Conservation (phyloP, 2,888 invertebrate species). For the Leucophora obtusa region DNA sequence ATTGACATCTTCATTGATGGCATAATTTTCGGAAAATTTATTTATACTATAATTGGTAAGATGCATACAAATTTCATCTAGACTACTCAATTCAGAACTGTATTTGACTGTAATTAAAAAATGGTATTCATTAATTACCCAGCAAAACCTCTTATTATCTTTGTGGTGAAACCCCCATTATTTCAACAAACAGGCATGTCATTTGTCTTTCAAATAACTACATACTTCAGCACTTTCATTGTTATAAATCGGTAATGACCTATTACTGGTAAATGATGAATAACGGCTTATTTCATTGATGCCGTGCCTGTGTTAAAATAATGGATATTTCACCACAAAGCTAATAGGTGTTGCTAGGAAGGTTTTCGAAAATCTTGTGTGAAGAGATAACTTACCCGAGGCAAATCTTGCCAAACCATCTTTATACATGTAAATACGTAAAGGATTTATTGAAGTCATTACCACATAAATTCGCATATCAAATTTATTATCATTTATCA, state of each 20-base stretch:
- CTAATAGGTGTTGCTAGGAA: too few relatives aligned
- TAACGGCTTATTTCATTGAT: too few relatives aligned
- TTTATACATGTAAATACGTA: conserved; percentile 95
- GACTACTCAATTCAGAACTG: conserved; percentile 86
- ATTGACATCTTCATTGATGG: conserved; percentile 93
- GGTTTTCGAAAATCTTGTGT: neutral
- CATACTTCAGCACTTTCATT: too few relatives aligned
- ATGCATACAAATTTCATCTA: conserved; percentile 94
- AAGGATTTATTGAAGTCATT: conserved; percentile 95
- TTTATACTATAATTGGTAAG: conserved; percentile 95
- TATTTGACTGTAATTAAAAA: conserved; percentile 84
- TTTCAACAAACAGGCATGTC: too few relatives aligned
- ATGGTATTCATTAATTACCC: too few relatives aligned
- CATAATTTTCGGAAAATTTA: conserved; percentile 90
- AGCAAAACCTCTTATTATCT: too few relatives aligned
- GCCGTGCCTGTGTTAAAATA: too few relatives aligned
- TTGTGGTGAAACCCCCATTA: too few relatives aligned
- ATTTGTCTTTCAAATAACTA: too few relatives aligned
- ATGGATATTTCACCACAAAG: too few relatives aligned
- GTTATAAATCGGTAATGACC: too few relatives aligned
- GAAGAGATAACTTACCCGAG: conserved; percentile 83
- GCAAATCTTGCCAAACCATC: conserved; percentile 98
- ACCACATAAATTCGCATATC: conserved; percentile 97
- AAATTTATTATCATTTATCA: conserved; percentile 97
- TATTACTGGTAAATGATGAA: too few relatives aligned